Base-by-base conservation (phyloP, 2,113 vertebrate genomes). In the Menura novaehollandiae region DNA sequence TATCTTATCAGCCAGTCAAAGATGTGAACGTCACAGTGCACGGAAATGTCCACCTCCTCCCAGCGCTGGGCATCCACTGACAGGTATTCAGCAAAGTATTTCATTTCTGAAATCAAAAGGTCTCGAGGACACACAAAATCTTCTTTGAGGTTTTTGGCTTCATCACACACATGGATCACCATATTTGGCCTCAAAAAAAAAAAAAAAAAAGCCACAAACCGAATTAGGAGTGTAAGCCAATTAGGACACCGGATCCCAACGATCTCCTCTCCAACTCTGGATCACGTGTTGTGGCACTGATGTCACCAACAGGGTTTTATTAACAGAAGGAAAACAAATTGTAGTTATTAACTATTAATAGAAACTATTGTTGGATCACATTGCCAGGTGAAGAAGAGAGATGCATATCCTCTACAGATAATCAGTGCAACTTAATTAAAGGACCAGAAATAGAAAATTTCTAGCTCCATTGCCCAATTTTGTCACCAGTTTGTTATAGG, bases 1-100 rank as follows among this genome's bases (percentile, higher is more conserved):
- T 99, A 99, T 98, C 98, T 99, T 95, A 99, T 99, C 95, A 99
- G 98, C 99, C 99, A 99, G 98, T 99, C 99, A 80, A 99, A 99
- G 98, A 99, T 99, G 94, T 99, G 99, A 95, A 99, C 98, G 0
- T 99, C 99, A 59, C 99, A 99, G 97, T 99, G 99, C 78, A 99
- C 99, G 0, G 99, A 99, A 89, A 99, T 99, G 98, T 99, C 99
- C 96, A 99, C 99, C 87, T 99, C 99, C 75, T 99, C 99, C 99
- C 99, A 99, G 92, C 99, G 98, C 98, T 99, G 99, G 24, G 99
- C 93, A 86, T 99, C 99, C 97, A 99, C 97, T 1, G 99, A 98
- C 67, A 99, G 97, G 95, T 99, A 99, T 96, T 99, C 99, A 23
- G 99, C 99, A 82, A 99, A 99, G 96, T 99, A 99, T 81, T 99